Evolutionary conservation across 2,888 invertebrate genomes (phyloP).

Genomic region (Cephonodes hylas): DNA sequence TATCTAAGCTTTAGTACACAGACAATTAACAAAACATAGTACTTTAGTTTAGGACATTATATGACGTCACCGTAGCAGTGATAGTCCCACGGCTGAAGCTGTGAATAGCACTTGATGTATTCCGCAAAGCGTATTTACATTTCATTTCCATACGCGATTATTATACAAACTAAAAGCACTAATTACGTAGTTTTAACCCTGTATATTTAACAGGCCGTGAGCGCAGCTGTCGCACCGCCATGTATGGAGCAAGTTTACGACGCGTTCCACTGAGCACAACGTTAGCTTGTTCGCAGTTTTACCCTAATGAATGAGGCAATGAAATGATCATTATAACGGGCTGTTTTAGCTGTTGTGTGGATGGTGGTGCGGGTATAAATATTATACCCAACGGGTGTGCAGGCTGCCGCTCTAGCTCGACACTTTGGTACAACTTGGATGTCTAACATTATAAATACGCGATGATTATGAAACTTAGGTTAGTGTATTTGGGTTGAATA

Average conservation of each 20-base stretch:
- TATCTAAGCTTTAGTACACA: no score
- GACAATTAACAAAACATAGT: no score
- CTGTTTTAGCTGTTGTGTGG: not conserved
- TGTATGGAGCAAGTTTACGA: not conserved
- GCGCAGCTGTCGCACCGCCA: slow-evolving; percentile 9
- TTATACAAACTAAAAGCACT: slow-evolving; percentile 8
- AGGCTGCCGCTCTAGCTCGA: not conserved
- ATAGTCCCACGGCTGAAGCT: no score
- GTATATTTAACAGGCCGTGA: slow-evolving; percentile 30
- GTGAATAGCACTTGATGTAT: not conserved
- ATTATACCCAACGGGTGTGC: not conserved
- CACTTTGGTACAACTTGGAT: not conserved
- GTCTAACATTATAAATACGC: no score
- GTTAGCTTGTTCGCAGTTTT: not conserved
- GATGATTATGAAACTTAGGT: no score
- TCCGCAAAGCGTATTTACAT: not conserved
- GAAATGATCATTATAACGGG: slow-evolving; percentile 4
- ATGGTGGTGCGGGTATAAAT: not conserved
- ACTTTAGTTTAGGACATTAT: no score
- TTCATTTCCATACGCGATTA: not conserved
- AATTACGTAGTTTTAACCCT: not conserved
- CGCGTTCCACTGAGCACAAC: not conserved
- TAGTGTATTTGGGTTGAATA: no score
- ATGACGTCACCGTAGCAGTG: no score
- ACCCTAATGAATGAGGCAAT: slow-evolving; percentile 6